phyloP scores from a whole-genome alignment of 1,140 invertebrate species.

The Stegodyphus mimosarum region DNA sequence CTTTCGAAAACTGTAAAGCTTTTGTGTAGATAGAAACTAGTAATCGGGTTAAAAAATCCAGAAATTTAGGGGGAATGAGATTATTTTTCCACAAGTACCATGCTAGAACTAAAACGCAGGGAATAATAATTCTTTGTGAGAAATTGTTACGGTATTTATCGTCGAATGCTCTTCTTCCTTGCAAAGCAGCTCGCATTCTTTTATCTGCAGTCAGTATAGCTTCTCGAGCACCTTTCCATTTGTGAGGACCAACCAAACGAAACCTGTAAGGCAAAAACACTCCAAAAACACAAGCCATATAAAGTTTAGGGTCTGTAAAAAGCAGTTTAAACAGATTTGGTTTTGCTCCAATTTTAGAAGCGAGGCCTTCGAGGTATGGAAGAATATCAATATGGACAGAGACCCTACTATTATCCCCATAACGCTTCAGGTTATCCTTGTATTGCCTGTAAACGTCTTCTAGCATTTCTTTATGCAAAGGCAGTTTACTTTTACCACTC shows the following conservation, averaged over 20 bases:
- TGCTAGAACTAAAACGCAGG: neutral
- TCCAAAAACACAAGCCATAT: slow-evolving; percentile 66
- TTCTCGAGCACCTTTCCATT: slow-evolving; percentile 67
- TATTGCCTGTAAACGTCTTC: slow-evolving; percentile 62
- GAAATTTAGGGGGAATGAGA: neutral
- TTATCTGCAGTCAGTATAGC: slow-evolving; percentile 64
- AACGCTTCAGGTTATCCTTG: slow-evolving; percentile 35
- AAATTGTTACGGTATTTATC: neutral
- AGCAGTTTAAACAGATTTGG: slow-evolving; percentile 58
- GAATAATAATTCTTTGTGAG: neutral
- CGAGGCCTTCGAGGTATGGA: slow-evolving; percentile 57
- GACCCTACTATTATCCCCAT: slow-evolving; percentile 52
- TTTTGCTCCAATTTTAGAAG: slow-evolving; percentile 36
- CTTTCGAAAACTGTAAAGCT: no score
- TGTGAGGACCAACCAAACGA: slow-evolving; percentile 66
- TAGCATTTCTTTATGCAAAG: slow-evolving; percentile 50
- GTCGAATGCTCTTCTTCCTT: slow-evolving; percentile 7
- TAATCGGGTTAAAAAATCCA: neutral
- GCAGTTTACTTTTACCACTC: slow-evolving; percentile 56
- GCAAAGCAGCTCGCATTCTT: slow-evolving; percentile 58
- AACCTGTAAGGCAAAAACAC: slow-evolving; percentile 68
- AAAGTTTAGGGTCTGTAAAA: slow-evolving; percentile 61
- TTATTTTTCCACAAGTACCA: slow-evolving; percentile 16
- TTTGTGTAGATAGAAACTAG: neutral
- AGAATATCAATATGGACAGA: slow-evolving; percentile 56